Evolutionary conservation across 2,113 vertebrate genomes (phyloP), one percentile per base, ranked within the genome.

Genomic region (Semnornis frantzii): DNA sequence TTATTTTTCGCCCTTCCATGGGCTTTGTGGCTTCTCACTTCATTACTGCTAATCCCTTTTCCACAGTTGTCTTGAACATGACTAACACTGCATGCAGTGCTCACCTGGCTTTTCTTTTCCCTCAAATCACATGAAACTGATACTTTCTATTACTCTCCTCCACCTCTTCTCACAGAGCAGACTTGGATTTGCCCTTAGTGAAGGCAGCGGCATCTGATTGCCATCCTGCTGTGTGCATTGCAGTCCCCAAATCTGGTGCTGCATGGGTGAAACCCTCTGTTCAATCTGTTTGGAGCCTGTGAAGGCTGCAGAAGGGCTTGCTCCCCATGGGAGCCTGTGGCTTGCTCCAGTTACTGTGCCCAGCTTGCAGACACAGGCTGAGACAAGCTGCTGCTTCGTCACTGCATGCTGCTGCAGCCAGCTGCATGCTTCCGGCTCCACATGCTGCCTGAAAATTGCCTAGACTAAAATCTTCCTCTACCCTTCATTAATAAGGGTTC

Each of bases 321-420:
- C 10, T 31, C 7, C 19, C 20, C 0, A 1, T 0, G 0, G 54
- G 13, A 81, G 21, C 13, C 34, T 11, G 42, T 58, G 42, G 30
- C 8, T 77, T 2, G 0, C 33, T 59, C 30, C 18, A 30, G 52
- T 78, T 77, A 48, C 44, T n/a, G 34, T 54, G 31, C 59, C 68
- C 21, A 9, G 11, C 39, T 58, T 58, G 39, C 42, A 64, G 30
- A 12, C 33, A 42, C 7, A 4, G 24, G 25, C 33, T 59, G 42
- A 44, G 58, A 37, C 44, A 84, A 65, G 66, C 31, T 34, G 33
- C 33, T 37, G 50, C 50, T 52, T 9, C 50, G 21, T 25, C 50
- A 52, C 50, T 24, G 50, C 50, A 52, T 34, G 33, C 33, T 37
- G 71, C 37, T 75, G 52, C 3, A 2, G 30, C 14, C 63, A 42